Base-by-base conservation (phyloP, 2,113 vertebrate species). In the Gallinago paraguaiae region DNA sequence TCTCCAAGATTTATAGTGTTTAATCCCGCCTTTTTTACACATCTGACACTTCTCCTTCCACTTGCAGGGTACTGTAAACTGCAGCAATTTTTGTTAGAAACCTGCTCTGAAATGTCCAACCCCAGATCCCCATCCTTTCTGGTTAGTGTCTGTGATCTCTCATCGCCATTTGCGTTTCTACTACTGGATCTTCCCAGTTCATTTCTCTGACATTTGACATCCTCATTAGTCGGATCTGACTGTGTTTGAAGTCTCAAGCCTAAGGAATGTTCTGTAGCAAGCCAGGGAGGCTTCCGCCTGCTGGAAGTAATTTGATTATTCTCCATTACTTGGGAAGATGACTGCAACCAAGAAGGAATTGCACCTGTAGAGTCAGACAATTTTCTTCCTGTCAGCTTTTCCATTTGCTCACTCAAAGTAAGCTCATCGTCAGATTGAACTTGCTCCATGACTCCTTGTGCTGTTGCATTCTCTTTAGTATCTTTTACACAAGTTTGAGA, bases 311-410 rank as follows among this genome's bases (percentile, higher is more conserved):
- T 95, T 6, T 94, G 96, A 53, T 95, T 97, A 61, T 95, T 97
- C 19, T 93, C 96, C 28, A 86, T 86, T 8, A 81, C 93, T 31
- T 88, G 82, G 68, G 95, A 93, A 86, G 98, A 91, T 24, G 99
- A 97, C 76, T 98, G 98, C 27, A 99, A 95, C 98, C 98, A 99
- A 85, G 98, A 96, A 0, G 99, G 98, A 28, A 98, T 35, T 69
- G 96, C 97, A 45, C 97, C 97, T 23, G 97, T 76, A 1, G 97
- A 97, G 97, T 17, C 97, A 94, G 93, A 81, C 54, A 91, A 28
- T 83, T 96, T 98, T 86, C 97, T 98, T 92, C 98, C 97, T 3
- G 65, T 90, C 54, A 97, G 79, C 69, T 94, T 98, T 77, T 98
- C 98, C 94, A 95, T 97, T 82, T 98, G 98, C 45, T 98, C 95